Base-by-base conservation (phyloP, 1,140 invertebrate species). In the Drosophila ironensis region DNA sequence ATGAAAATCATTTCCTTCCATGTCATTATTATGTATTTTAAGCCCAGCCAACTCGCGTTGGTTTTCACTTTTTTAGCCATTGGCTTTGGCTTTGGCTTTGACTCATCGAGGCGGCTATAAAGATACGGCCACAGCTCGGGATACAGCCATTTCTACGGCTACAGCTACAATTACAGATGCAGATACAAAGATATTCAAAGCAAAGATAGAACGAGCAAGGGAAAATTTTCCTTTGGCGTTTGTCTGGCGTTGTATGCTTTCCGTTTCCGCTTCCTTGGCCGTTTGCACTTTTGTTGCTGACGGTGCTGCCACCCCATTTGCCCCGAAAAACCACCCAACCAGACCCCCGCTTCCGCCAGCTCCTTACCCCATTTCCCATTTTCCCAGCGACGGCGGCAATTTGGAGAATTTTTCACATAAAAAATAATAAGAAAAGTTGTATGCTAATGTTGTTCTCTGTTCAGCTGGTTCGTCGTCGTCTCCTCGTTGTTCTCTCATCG, bases 381-480 rank as follows among this genome's bases (percentile, higher is more conserved):
- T 60, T 54, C 25, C 28, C 35, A 67, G 44, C 19, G 60, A 63
- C 60, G 42, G 60, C 60, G 60, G 60, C 69, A 67, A 66, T 72
- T 53, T 54, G 30, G 46, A 53, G 81, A 84, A 86, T 87, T 76
- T 87, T 81, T 81, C 81, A 75, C 81, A 87, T 87, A 87, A 87
- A 86, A 86, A 87, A 87, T 86, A 86, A 86, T 87, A 87, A 81
- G 76, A 87, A 86, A 86, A 87, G 82, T 87, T 86, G 67, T 87
- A 84, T 84, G 78, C 80, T 84, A 84, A 84, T 86, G 78, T 75
- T 81, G 76, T 70, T 52, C 41, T 45, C 48, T 46, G 46, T 46
- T 33, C 68, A 52, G 47, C 8, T n/a, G 22, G n/a, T 28, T 44
- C 24, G 11, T 30, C 27, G 24, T 56, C 27, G 33, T 48, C 22